phyloP scores from a whole-genome alignment of 1,140 invertebrate genomes.

The Sminthurides bifidus region DNA sequence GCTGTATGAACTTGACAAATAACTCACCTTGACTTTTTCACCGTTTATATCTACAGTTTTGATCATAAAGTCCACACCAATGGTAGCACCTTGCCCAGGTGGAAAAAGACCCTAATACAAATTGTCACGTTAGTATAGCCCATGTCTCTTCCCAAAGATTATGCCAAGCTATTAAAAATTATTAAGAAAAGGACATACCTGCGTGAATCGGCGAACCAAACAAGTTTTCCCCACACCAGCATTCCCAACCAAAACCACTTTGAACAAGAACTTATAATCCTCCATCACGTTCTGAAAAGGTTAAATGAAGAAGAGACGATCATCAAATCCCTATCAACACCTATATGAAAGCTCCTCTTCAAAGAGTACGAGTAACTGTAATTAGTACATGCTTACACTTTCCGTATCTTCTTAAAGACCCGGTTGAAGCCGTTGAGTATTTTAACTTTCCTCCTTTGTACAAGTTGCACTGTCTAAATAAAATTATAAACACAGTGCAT shows the following conservation, averaged over 20 bases:
- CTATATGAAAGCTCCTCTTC: too few relatives aligned
- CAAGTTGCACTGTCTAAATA: too few relatives aligned
- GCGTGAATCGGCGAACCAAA: slow-evolving; percentile 77
- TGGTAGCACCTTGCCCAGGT: slow-evolving; percentile 94
- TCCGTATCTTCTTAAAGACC: too few relatives aligned
- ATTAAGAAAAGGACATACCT: slow-evolving; percentile 40
- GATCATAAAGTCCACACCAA: slow-evolving; percentile 99
- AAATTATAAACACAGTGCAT: too few relatives aligned
- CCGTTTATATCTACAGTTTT: slow-evolving; percentile 97
- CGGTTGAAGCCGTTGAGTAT: too few relatives aligned
- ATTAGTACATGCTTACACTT: too few relatives aligned
- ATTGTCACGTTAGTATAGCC: not conserved
- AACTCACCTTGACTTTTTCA: slow-evolving; percentile 87
- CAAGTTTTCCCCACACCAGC: slow-evolving; percentile 91
- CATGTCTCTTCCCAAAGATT: not conserved
- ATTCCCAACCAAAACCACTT: slow-evolving; percentile 91
- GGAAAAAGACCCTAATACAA: slow-evolving; percentile 70
- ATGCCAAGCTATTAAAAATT: not conserved
- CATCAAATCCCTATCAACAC: too few relatives aligned
- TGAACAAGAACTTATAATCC: slow-evolving; percentile 96
- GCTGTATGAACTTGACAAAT: not conserved
- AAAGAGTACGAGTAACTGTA: not conserved
- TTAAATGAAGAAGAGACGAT: too few relatives aligned
- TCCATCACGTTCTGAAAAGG: slow-evolving; percentile 66
- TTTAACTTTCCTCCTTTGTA: too few relatives aligned